phyloP scores from a whole-genome alignment of 2,113 vertebrate genomes.

The Cinclus mexicanus region DNA sequence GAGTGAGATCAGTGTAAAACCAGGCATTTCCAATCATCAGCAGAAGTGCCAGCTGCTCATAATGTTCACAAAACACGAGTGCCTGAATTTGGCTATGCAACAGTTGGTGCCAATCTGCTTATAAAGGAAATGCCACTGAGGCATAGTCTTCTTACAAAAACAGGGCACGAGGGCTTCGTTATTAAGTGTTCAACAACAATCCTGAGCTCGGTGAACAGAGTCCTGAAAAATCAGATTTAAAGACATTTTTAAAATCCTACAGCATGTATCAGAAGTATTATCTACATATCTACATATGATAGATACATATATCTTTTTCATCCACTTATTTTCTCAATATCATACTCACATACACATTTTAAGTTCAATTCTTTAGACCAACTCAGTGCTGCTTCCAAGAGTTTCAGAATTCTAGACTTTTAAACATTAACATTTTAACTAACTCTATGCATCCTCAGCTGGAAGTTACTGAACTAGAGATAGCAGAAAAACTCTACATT shows the following conservation, averaged over 20 bases:
- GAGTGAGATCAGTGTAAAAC: slow-evolving; percentile 69
- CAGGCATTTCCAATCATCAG: slow-evolving; percentile 70
- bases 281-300: neutral
- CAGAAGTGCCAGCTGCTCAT: slow-evolving; percentile 76
- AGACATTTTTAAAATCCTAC: slow-evolving; percentile 11
- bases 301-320: neutral
- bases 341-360: neutral
- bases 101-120: slow-evolving; percentile 94
- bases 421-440: neutral
- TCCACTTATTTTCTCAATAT: neutral
- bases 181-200: slow-evolving; percentile 94
- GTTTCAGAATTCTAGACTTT: neutral
- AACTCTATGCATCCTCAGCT: neutral
- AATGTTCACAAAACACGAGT: slow-evolving; percentile 63
- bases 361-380: neutral
- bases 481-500: neutral
- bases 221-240: slow-evolving; percentile 77
- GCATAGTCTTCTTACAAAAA: slow-evolving; percentile 93
- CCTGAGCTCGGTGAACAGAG: slow-evolving; percentile 92
- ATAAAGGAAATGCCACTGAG: slow-evolving; percentile 95
- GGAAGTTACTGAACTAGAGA: neutral
- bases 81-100: slow-evolving; percentile 77
- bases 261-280: neutral
- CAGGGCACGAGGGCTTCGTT: slow-evolving; percentile 94
- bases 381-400: neutral